phyloP scores from a whole-genome alignment of 2,797 vertebrate genomes.

The Mormyrus hasselquistii region DNA sequence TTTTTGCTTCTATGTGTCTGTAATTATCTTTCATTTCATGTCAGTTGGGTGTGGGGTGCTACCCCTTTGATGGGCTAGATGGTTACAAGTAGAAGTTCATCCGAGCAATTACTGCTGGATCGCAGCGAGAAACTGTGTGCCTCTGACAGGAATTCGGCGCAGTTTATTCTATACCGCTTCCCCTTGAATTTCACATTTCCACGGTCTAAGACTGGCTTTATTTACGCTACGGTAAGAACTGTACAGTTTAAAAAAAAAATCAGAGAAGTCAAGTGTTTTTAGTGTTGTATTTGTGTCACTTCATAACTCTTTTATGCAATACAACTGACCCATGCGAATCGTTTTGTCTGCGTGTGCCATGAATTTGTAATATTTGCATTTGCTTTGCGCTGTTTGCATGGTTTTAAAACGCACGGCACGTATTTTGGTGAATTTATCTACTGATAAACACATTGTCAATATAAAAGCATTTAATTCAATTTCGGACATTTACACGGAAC shows the following conservation, averaged over 20 bases:
- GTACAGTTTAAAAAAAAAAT: background rate
- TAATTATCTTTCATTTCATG: background rate
- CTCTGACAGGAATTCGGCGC: background rate
- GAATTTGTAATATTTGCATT: background rate
- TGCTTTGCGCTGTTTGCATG: background rate
- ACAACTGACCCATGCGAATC: background rate
- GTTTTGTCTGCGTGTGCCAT: background rate
- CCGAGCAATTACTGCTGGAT: conserved; percentile 10
- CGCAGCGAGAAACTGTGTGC: background rate
- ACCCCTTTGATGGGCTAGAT: background rate
- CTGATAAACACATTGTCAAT: background rate
- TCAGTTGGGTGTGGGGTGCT: background rate
- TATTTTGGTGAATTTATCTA: background rate
- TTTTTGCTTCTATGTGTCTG: background rate
- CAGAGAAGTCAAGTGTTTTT: background rate
- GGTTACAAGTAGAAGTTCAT: background rate
- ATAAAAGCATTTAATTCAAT: background rate
- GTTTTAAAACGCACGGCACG: background rate
- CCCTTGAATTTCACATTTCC: conserved; percentile 17
- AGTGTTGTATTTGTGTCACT: background rate
- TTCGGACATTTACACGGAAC: background rate
- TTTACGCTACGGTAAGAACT: conserved; percentile 31
- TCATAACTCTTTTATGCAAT: background rate
- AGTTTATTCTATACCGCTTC: background rate
- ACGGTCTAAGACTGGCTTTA: conserved; percentile 41